phyloP scores from a whole-genome alignment of 2,113 vertebrate species.

The Copsychus sechellarum region DNA sequence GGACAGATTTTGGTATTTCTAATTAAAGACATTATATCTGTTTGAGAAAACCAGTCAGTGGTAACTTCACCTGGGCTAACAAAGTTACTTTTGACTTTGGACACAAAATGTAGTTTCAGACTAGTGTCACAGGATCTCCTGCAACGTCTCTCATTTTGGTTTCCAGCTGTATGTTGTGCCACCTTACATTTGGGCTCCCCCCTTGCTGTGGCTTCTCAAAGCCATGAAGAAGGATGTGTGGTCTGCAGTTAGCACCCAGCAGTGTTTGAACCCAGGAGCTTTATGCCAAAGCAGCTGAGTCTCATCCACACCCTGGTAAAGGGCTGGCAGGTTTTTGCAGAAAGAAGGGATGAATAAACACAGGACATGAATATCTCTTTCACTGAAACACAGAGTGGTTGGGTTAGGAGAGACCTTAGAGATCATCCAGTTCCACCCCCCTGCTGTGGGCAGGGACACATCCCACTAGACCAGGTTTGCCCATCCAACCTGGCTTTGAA shows the following conservation, averaged over 20 bases:
- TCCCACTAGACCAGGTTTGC: background rate
- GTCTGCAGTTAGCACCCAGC: background rate
- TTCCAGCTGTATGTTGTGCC: background rate
- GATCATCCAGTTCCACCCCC: accelerated
- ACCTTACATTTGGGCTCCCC: background rate
- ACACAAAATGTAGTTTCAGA: background rate
- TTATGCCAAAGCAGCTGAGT: background rate
- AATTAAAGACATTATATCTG: background rate
- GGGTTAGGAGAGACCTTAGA: background rate
- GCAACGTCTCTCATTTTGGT: background rate
- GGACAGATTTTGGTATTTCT: background rate
- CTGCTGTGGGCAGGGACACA: background rate
- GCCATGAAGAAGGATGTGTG: accelerated
- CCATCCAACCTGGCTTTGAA: background rate
- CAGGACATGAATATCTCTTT: background rate
- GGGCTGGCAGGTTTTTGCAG: background rate
- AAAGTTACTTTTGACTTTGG: background rate
- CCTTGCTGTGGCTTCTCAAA: background rate
- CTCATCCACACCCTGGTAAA: background rate
- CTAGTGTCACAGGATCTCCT: background rate
- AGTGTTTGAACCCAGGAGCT: background rate
- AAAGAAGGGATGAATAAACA: background rate
- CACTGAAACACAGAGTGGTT: background rate
- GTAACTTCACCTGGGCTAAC: background rate
- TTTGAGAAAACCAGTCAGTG: background rate